Evolutionary conservation across 2,113 vertebrate genomes (phyloP).

Genomic region (Chaetodon auriga): DNA sequence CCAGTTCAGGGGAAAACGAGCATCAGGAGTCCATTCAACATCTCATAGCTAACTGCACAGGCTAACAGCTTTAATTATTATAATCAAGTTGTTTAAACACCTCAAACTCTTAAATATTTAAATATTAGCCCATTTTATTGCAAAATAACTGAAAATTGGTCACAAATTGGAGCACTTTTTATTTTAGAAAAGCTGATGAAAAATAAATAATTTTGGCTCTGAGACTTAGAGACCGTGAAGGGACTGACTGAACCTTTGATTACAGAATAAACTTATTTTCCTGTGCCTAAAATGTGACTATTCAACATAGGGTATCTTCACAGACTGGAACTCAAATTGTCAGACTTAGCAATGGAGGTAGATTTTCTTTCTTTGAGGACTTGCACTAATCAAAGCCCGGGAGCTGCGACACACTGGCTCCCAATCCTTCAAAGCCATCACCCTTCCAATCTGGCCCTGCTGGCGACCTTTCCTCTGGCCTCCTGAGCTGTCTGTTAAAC

Average conservation of each 20-base stretch:
- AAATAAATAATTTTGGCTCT: not conserved
- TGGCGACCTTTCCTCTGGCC: constrained; percentile 73
- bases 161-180: not conserved
- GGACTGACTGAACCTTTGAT: constrained; percentile 16
- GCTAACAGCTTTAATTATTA: not conserved
- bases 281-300: constrained; percentile 17
- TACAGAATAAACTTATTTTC: constrained; percentile 12
- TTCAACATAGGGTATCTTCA: constrained; percentile 16
- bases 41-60: not conserved
- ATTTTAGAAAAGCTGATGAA: not conserved
- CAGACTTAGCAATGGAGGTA: constrained; percentile 1
- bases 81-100: not conserved
- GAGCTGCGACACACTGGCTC: constrained; percentile 64
- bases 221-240: not conserved
- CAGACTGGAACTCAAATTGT: constrained; percentile 20
- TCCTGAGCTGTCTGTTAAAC: constrained; percentile 80
- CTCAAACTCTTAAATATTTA: not conserved
- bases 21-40: not conserved
- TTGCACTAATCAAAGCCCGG: constrained; percentile 65
- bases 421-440: constrained; percentile 73
- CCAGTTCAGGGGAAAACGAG: not conserved
- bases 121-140: not conserved
- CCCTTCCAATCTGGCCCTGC: constrained; percentile 56
- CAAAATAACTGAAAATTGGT: not conserved
- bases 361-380: constrained; percentile 42